A percentile compares a stretch with the other conserved stretches of the same genome.
Evolutionary conservation across 1,140 invertebrate species (phyloP).

Genomic region (Pseudobourletiella spinata): DNA sequence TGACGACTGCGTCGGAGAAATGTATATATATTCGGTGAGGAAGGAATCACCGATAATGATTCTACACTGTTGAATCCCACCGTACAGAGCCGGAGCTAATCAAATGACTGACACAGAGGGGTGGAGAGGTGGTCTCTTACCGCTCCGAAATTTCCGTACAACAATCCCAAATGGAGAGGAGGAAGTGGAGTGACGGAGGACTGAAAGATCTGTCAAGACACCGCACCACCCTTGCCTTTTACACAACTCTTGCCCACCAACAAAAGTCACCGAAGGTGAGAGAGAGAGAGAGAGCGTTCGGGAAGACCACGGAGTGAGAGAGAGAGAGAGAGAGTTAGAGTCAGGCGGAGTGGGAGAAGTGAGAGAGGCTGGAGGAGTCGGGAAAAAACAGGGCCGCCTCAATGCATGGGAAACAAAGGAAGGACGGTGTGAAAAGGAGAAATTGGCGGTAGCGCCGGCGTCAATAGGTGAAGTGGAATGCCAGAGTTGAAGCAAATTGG

Average conservation of each 20-base stretch:
- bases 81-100: no score
- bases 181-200: conserved; percentile 2
- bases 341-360: not conserved
- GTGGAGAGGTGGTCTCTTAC: no score
- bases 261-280: no score
- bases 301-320: no score
- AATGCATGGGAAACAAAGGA: conserved; percentile 23
- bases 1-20: no score
- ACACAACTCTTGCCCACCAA: no score
- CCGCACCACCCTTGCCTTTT: not conserved
- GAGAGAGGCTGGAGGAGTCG: conserved; percentile 3
- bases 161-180: not conserved
- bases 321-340: no score
- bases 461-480: conserved; percentile 28
- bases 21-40: no score
- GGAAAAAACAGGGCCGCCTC: conserved; percentile 19
- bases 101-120: no score
- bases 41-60: no score
- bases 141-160: not conserved
- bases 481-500: conserved; percentile 24
- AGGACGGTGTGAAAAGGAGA: conserved; percentile 23
- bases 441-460: conserved; percentile 23
- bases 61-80: no score
- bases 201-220: conserved; percentile 5
- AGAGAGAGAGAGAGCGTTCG: not conserved